phyloP scores from a whole-genome alignment of 2,797 vertebrate species.

The Sebastes cheni region DNA sequence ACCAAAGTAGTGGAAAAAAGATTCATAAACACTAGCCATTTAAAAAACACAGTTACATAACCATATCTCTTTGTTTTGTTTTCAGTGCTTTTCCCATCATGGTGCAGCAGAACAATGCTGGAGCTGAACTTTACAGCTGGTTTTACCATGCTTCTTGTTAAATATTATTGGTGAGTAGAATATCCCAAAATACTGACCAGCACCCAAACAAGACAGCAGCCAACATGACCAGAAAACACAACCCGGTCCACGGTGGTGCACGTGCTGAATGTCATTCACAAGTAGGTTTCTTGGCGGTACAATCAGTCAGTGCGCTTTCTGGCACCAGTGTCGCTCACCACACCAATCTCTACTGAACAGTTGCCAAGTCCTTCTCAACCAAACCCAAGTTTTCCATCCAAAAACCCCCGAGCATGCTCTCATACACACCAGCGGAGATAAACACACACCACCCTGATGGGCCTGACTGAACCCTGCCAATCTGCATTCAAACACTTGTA shows the following conservation, averaged over 20 bases:
- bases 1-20: neutral
- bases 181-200: constrained; percentile 48
- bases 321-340: constrained; percentile 6
- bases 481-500: neutral
- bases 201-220: constrained; percentile 46
- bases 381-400: constrained; percentile 25
- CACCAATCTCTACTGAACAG: neutral
- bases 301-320: constrained; percentile 15
- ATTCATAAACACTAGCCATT: neutral
- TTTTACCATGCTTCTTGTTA: constrained; percentile 68
- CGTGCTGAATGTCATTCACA: constrained; percentile 10
- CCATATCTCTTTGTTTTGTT: constrained; percentile 27
- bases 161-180: constrained; percentile 54
- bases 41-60: constrained; percentile 51
- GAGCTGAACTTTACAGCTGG: constrained; percentile 38
- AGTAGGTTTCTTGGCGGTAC: constrained; percentile 1
- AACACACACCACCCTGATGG: constrained; percentile 1
- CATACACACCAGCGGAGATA: neutral
- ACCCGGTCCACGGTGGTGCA: neutral
- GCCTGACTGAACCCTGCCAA: neutral
- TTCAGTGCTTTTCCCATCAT: constrained; percentile 26
- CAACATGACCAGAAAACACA: constrained; percentile 23
- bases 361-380: neutral
- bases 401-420: neutral
- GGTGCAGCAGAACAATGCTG: constrained; percentile 37